phyloP scores from a whole-genome alignment of 2,888 invertebrate genomes.

The Acrobasis repandana region DNA sequence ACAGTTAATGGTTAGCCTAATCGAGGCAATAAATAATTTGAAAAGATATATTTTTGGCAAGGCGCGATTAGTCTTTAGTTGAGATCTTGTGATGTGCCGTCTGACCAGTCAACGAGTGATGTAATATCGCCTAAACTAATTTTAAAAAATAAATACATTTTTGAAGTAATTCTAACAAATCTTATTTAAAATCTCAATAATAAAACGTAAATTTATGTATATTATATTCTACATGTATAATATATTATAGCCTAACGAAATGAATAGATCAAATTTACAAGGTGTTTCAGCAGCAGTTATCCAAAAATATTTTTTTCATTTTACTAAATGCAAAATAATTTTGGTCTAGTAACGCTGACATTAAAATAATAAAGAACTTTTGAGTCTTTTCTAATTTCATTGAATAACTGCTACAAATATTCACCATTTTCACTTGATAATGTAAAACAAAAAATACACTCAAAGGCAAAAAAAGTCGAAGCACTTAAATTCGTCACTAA shows the following conservation, averaged over 20 bases:
- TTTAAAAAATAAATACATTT: constrained; percentile 46
- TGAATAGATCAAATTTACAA: background rate
- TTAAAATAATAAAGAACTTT: background rate
- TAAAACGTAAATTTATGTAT: constrained; percentile 25
- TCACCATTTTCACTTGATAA: background rate
- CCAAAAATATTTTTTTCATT: background rate
- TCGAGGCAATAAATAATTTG: constrained; percentile 43
- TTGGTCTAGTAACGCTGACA: background rate
- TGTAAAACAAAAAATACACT: background rate
- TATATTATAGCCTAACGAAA: constrained; percentile 26
- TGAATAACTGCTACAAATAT: background rate
- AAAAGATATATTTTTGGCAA: constrained; percentile 68
- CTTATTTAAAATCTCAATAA: constrained; percentile 26
- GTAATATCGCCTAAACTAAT: constrained; percentile 37
- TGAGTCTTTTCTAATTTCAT: background rate
- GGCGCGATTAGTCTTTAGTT: constrained; percentile 68
- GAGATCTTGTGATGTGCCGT: constrained; percentile 74
- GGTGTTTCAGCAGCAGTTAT: constrained; percentile 2
- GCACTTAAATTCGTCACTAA: background rate
- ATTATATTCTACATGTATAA: too few relatives aligned
- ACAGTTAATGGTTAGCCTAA: constrained; percentile 26
- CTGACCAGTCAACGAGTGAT: constrained; percentile 70
- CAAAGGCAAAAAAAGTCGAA: background rate
- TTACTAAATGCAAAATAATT: too few relatives aligned
- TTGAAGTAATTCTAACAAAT: constrained; percentile 35